Conservation (phyloP, 2,113 vertebrate species). For the Stegostoma tigrinum region DNA sequence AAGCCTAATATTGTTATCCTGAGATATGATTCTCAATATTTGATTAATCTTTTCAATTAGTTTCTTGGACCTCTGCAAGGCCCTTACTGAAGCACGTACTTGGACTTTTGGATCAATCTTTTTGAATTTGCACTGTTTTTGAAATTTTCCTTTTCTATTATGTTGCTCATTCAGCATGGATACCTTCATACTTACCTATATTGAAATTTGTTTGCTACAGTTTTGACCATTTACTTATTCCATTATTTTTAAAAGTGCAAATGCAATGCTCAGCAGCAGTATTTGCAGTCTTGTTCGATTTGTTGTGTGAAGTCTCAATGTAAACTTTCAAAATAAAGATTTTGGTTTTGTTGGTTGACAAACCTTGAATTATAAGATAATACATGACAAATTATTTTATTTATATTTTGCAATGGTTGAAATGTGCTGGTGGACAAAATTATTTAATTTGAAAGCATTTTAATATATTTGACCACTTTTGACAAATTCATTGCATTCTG, state of each 20-base stretch:
- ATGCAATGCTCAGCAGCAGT: not conserved
- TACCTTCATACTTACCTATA: too few relatives aligned
- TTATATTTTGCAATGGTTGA: not conserved
- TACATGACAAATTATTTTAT: not conserved
- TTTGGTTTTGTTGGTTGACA: not conserved
- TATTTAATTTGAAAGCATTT: not conserved
- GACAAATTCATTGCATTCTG: not conserved
- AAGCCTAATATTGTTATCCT: too few relatives aligned
- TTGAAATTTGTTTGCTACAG: too few relatives aligned
- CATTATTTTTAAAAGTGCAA: not conserved
- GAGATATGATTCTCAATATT: too few relatives aligned
- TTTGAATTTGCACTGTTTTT: too few relatives aligned
- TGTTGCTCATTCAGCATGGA: too few relatives aligned
- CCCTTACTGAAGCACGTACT: too few relatives aligned
- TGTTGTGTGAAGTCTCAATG: not conserved
- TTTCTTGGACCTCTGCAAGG: too few relatives aligned
- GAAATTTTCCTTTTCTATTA: too few relatives aligned
- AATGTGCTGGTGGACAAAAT: not conserved
- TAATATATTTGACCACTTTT: not conserved
- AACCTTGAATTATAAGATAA: not conserved
- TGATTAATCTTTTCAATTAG: too few relatives aligned
- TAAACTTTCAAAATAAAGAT: not conserved
- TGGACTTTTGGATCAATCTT: too few relatives aligned
- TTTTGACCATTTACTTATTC: too few relatives aligned
- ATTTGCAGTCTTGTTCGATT: not conserved